Evolutionary conservation across 2,797 vertebrate genomes (phyloP), one percentile per base, ranked within the genome.

Genomic region (Enteromius viviparus): DNA sequence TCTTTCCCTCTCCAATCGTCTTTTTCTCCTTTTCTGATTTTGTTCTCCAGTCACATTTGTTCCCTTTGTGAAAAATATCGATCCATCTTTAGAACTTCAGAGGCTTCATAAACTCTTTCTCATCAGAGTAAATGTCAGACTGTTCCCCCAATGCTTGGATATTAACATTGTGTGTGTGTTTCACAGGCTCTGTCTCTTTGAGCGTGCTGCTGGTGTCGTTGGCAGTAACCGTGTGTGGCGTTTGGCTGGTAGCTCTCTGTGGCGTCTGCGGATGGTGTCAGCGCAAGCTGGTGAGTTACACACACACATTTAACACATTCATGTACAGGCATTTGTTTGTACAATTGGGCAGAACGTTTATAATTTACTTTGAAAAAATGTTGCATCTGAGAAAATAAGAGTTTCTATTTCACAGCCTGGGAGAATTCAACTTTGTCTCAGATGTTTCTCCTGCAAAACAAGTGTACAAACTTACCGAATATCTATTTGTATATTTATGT

Each of bases 221-320:
- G 92, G 96, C 97, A 93, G 95, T 99, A 94, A 97, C 97, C 92
- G 94, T 99, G 95, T 99, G 98, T 95, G 95, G 97, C 92, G 97
- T 98, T 84, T 96, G 97, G 95, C 97, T 98, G 90, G 96, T 99
- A 91, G 96, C 97, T 91, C 96, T 99, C 89, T 99, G 98, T 85
- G 97, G 98, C 89, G 96, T 99, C 94, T 99, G 98, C 91, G 96
- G 98, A 91, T 99, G 97, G 98, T 99, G 98, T 95, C 98, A 99
- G 93, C 97, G 97, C 92, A 99, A 97, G 94, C 93, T 99, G 97
- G 98, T 99, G 92, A 98, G 98, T 92, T 89, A 78, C 49, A 64
- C 51, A 80, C 82, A 60, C 29, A 82, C 84, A 37, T 26, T 76
- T 40, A 58, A 40, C 7, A 76, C 0, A 34, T 26, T 58, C 21